Conservation (phyloP, 2,888 invertebrate genomes). For the Spodoptera picta region DNA sequence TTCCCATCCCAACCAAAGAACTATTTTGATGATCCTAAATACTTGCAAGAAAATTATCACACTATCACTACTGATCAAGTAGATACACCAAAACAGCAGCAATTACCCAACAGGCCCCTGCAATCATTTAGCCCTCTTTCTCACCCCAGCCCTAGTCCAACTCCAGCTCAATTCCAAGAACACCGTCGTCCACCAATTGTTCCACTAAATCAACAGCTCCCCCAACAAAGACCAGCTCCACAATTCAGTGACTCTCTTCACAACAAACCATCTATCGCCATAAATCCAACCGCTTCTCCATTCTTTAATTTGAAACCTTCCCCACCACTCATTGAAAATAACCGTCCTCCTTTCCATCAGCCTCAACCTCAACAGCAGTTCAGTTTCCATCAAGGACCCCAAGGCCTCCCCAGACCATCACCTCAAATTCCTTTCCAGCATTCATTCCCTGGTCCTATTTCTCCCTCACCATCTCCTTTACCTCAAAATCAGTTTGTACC, state of each 20-base stretch:
- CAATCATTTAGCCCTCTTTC: slow-evolving; percentile 74
- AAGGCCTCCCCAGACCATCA: slow-evolving; percentile 72
- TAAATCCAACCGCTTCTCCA: slow-evolving; percentile 77
- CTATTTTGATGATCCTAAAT: slow-evolving; percentile 86
- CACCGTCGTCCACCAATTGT: slow-evolving; percentile 75
- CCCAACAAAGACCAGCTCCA: slow-evolving; percentile 81
- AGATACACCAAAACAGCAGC: slow-evolving; percentile 81
- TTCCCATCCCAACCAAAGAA: slow-evolving; percentile 80
- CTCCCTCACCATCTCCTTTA: slow-evolving; percentile 73
- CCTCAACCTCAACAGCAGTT: slow-evolving; percentile 79
- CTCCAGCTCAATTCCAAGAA: slow-evolving; percentile 76
- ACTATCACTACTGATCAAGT: slow-evolving; percentile 86
- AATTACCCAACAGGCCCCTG: slow-evolving; percentile 72
- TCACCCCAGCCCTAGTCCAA: slow-evolving; percentile 74
- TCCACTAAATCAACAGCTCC: slow-evolving; percentile 82
- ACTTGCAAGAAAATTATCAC: slow-evolving; percentile 87
- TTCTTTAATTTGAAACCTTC: slow-evolving; percentile 84
- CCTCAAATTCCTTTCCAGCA: slow-evolving; percentile 68
- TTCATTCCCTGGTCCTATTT: slow-evolving; percentile 68
- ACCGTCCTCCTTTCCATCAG: slow-evolving; percentile 78
- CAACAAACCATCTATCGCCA: slow-evolving; percentile 76
- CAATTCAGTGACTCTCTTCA: slow-evolving; percentile 77
- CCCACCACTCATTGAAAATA: slow-evolving; percentile 80
- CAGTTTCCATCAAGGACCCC: slow-evolving; percentile 83
- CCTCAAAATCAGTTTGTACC: slow-evolving; percentile 80